Evolutionary conservation across 1,140 invertebrate genomes (phyloP), one percentile per base, ranked within the genome.

Genomic region (Drosophila lacteicornis): DNA sequence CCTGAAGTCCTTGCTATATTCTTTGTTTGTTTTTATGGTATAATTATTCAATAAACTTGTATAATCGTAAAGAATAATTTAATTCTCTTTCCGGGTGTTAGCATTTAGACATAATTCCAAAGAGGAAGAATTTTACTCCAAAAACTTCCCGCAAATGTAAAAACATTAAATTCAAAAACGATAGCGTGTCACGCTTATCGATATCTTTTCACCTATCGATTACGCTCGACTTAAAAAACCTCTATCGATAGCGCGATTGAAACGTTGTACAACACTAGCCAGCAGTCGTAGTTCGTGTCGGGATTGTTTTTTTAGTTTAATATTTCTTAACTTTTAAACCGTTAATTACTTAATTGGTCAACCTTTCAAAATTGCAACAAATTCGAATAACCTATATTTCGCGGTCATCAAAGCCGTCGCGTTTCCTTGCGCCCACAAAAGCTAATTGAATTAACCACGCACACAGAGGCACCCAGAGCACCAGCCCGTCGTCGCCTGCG

Each of bases 291-390:
- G 85, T 76, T 73, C 57, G 75, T 78, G 84, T 90, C 85, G 85
- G 85, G 85, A 70, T 90, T 80, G 80, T 87, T 90, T 88, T 88
- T 86, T 90, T 88, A 81, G 59, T 78, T 78, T 78, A 67, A 80
- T 83, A 88, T 74, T 80, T 83, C 80, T 47, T 55, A 65, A 62
- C 36, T 57, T 79, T 85, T 70, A 71, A 50, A 57, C 47, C 42
- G 60, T 59, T 75, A 71, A 66, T 81, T 85, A 49, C 42, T 51
- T 70, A 75, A 84, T 90, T 90, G 70, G 70, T 71, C 42, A 56
- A 65, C 51, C 33, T 65, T 82, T 81, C 75, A 7, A 85, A 82
- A 90, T 85, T 79, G 43, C 65, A 80, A 66, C 50, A 45, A 51
- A 82, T 55, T 53, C 36, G 17, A 56, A 49, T 49, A 17, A 47